Evolutionary conservation across 2,797 vertebrate species (phyloP), one percentile per base, ranked within the genome.

Genomic region (Myripristis murdjan): DNA sequence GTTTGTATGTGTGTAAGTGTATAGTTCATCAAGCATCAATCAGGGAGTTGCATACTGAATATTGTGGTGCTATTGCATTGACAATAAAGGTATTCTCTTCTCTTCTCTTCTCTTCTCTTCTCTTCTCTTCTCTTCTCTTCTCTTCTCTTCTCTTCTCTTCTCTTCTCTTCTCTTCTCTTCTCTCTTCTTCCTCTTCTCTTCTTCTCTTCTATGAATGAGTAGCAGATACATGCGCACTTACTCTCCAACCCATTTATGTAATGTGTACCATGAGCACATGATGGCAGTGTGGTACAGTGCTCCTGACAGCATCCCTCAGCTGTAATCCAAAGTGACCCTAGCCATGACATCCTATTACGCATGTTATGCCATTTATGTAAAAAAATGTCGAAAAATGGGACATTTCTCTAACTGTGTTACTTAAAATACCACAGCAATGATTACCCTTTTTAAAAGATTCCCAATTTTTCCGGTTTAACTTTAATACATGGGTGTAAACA

Each of bases 341-440:
- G 64, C 88, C 86, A 86, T 92, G 88, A 90, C 90, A 92, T 92
- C 88, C 87, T 79, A 74, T 93, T 91, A 91, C 60, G 81, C 67
- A 89, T 80, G 67, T 87, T 88, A 82, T 85, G 78, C 80, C 85
- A 77, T 89, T 87, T 81, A 89, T 89, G 77, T 64, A n/a, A n/a
- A 78, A 85, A 90, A 88, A 87, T 51, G 51, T 73, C 51, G 70
- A 81, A 74, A 87, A 90, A 90, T 87, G 54, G 85, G 81, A 73
- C 77, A 82, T 89, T 88, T 88, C 79, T 86, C 55, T 88, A 87
- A 91, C 81, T 75, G 43, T 83, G 84, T 91, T 88, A 88, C 84
- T 87, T 88, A 83, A 87, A 92, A 91, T 92, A 91, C 75, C 88
- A 89, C 76, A 69, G 70, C 74, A 84, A 76, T 71, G 67, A 86